phyloP scores from a whole-genome alignment of 2,113 vertebrate genomes.

The Pseudopipra pipra region DNA sequence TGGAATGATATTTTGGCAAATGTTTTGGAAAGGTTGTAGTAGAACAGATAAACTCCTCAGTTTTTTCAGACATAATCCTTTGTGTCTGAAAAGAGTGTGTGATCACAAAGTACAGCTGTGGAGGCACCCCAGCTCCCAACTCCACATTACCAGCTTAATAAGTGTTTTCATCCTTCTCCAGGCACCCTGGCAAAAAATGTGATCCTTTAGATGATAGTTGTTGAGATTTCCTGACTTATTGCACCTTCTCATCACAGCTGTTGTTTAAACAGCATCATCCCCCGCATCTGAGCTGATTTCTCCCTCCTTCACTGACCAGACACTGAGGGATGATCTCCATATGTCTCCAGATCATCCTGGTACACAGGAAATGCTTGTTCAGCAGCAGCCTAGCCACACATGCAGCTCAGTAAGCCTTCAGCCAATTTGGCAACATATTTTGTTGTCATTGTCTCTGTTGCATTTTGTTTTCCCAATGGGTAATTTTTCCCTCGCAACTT shows the following conservation, averaged over 20 bases:
- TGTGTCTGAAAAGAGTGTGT: background rate
- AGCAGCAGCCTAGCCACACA: background rate
- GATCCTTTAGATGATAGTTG: background rate
- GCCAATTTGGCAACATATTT: background rate
- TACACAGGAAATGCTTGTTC: background rate
- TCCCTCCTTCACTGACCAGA: background rate
- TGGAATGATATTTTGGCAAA: background rate
- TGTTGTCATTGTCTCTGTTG: background rate
- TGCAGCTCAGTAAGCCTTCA: background rate
- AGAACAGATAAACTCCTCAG: background rate
- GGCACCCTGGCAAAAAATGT: background rate
- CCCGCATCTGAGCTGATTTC: background rate
- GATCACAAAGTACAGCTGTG: background rate
- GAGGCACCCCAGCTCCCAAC: background rate
- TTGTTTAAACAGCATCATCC: background rate
- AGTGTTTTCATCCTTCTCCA: background rate
- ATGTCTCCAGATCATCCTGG: background rate
- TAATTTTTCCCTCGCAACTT: background rate
- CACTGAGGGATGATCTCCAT: background rate
- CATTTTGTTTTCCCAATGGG: background rate
- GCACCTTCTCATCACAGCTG: background rate
- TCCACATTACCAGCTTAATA: background rate
- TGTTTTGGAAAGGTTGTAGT: background rate
- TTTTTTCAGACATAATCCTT: background rate
- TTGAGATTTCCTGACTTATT: background rate